Percentiles rank a stretch among this genome's conserved stretches.
Conservation (phyloP, 2,888 invertebrate genomes). For the Drosophila sordidapex region DNA sequence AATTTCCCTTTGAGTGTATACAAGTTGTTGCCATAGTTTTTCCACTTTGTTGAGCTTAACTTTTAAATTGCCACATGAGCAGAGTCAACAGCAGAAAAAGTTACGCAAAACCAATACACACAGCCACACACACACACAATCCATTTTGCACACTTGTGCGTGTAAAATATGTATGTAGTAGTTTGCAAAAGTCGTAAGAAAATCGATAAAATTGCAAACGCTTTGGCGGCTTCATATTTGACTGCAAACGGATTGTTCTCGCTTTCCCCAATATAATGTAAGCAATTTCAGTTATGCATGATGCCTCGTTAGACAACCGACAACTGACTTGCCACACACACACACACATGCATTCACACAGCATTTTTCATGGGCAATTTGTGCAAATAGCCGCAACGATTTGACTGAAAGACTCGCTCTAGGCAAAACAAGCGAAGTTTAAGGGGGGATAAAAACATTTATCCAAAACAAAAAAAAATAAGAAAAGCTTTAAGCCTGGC, state of each 20-base stretch:
- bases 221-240: conserved; percentile 20
- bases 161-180: conserved; percentile 47
- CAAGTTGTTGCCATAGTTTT: background rate
- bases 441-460: background rate
- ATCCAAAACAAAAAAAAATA: background rate
- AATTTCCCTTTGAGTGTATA: background rate
- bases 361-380: conserved; percentile 67
- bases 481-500: background rate
- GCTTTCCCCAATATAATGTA: conserved; percentile 38
- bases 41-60: conserved; percentile 19
- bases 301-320: background rate
- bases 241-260: conserved; percentile 23
- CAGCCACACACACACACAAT: background rate
- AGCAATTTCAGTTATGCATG: conserved; percentile 62
- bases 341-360: conserved; percentile 20
- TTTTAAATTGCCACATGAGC: conserved; percentile 48
- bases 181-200: conserved; percentile 59
- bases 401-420: conserved; percentile 48
- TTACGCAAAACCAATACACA: background rate
- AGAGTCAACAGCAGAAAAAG: conserved; percentile 1
- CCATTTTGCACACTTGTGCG: conserved; percentile 42
- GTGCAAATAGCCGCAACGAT: conserved; percentile 62
- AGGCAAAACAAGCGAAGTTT: background rate
- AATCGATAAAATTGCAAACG: conserved; percentile 67
- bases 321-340: conserved; percentile 4